A percentile compares a stretch with the other conserved stretches of the same genome.
phyloP scores from a whole-genome alignment of 2,113 vertebrate genomes.

The Patagioenas fasciata region DNA sequence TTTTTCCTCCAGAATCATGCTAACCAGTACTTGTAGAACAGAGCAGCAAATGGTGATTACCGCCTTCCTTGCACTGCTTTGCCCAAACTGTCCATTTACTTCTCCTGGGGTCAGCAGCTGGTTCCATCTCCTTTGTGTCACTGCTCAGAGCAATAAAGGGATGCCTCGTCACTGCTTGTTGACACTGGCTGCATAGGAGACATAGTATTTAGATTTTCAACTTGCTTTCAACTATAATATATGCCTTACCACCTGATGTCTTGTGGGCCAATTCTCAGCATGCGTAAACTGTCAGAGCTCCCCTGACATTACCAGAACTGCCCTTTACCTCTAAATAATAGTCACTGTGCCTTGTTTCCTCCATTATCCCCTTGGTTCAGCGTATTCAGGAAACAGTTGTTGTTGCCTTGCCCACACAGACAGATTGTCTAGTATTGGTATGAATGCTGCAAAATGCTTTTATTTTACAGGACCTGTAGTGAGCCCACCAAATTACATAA shows the following conservation, averaged over 20 bases:
- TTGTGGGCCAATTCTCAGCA: neutral
- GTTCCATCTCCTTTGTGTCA: neutral
- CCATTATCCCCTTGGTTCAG: neutral
- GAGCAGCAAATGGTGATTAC: too few relatives aligned
- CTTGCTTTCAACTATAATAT: neutral
- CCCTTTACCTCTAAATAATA: neutral
- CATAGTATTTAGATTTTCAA: neutral
- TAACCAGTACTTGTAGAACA: neutral
- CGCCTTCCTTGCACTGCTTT: neutral
- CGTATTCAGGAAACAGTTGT: neutral
- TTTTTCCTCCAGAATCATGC: neutral
- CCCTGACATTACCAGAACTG: neutral
- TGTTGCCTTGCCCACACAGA: neutral
- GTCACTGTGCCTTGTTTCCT: neutral
- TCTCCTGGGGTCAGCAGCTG: neutral
- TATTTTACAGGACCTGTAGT: neutral
- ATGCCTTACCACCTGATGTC: neutral
- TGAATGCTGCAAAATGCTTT: neutral
- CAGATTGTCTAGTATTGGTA: neutral
- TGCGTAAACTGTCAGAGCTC: neutral
- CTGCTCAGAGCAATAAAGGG: neutral
- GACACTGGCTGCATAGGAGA: neutral
- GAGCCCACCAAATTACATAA: neutral
- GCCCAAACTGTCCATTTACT: neutral
- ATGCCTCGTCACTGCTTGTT: rapidly evolving